Base-by-base conservation (phyloP, 2,888 invertebrate genomes). In the Acleris holmiana region DNA sequence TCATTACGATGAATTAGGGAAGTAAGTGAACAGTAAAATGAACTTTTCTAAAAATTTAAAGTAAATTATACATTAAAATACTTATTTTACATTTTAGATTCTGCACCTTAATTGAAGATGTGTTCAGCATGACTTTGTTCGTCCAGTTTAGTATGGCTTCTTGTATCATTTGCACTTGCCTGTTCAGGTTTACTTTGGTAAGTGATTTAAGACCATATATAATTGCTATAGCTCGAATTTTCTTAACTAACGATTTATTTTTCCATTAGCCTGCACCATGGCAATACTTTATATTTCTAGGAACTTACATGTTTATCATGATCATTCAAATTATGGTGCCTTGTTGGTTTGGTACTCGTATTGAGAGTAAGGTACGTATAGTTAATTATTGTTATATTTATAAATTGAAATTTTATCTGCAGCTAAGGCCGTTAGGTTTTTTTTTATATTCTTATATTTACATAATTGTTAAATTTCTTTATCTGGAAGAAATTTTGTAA, bases 161-260 rank as follows among this genome's bases (percentile, higher is more conserved):
- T 1, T 80, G 78, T 61, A 78, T 86, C 17, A 83, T 89, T 66
- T 89, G 89, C 67, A 78, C 86, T 58, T 84, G 84, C 41, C 74
- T 88, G 6, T 83, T 84, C 68, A 77, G 86, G 69, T 87, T 88
- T 69, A 88, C 85, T 5, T 67, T 86, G 79, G 89, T 88, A 73
- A 80, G 79, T 71, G 47, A 3, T 35, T 35, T 13, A 13, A 0
- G 3, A 29, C 29, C 29, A 13, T 0, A 4, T 23, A 13, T 13
- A 13, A 35, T 35, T 35, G 1, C 4, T 13, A 35, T 35, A 1
- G 13, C 44, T 44, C 17, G 7, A 7, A 17, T n/a, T n/a, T 44
- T 44, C n/a, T 7, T n/a, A 44, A 44, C 17, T n/a, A 44, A 7
- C 41, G 0, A 7, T 35, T n/a, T 55, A 19, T 64, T 67, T 58